Evolutionary conservation across 2,113 vertebrate genomes (phyloP).

Genomic region (Vidua macroura): DNA sequence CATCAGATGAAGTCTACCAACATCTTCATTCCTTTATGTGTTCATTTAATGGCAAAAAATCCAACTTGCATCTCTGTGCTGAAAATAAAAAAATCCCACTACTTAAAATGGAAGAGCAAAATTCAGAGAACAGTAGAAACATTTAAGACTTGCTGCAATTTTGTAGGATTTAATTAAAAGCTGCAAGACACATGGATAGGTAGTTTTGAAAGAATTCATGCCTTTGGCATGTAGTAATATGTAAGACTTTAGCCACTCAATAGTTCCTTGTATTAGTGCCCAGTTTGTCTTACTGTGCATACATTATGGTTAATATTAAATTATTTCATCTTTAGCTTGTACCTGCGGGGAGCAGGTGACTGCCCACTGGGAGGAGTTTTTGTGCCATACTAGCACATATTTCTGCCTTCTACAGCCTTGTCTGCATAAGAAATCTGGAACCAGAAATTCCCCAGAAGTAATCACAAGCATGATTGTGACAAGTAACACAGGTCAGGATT

Average conservation of each 20-base stretch:
- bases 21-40: not conserved
- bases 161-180: constrained; percentile 32
- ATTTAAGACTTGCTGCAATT: not conserved
- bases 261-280: not conserved
- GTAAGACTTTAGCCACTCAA: not conserved
- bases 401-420: not conserved
- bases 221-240: not conserved
- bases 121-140: not conserved
- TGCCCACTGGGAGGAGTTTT: not conserved
- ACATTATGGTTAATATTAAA: not conserved
- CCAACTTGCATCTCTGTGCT: not conserved
- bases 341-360: not conserved
- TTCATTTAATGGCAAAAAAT: not conserved
- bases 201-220: not conserved
- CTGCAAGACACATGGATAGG: not conserved
- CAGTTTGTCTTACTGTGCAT: not conserved
- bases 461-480: not conserved
- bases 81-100: not conserved
- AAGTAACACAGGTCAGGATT: not conserved
- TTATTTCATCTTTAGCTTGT: not conserved
- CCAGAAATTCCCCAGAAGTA: not conserved
- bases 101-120: not conserved
- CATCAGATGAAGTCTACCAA: not conserved
- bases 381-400: not conserved
- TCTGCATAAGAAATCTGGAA: not conserved